Evolutionary conservation across 2,113 vertebrate species (phyloP).

Genomic region (Nannobrachium achirus): DNA sequence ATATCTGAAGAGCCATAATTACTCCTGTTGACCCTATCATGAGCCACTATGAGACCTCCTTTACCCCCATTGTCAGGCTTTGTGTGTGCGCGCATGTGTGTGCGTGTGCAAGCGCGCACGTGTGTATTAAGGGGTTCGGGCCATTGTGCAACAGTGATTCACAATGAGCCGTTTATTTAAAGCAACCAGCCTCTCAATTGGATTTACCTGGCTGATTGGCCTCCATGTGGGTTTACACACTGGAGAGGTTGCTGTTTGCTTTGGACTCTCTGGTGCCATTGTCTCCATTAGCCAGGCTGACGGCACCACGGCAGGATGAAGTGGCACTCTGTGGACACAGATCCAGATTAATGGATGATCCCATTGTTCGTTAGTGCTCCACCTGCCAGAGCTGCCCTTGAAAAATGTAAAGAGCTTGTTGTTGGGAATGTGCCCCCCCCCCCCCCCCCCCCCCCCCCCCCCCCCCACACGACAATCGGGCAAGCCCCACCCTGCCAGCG

Average conservation of each 20-base stretch:
- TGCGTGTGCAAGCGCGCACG: background rate
- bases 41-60: background rate
- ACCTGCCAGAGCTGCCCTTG: constrained; percentile 57
- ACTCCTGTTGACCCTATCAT: background rate
- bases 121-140: too few relatives aligned
- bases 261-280: constrained; percentile 63
- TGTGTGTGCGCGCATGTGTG: background rate
- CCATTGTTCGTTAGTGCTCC: constrained; percentile 71
- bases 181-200: constrained; percentile 16
- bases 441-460: too few relatives aligned
- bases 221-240: constrained; percentile 29
- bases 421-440: constrained; percentile 19
- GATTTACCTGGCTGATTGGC: constrained; percentile 32
- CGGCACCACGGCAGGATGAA: constrained; percentile 50
- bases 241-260: constrained; percentile 44
- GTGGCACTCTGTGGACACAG: constrained; percentile 55
- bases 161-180: constrained; percentile 34
- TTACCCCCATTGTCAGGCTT: background rate
- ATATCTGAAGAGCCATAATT: background rate
- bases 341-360: constrained; percentile 69
- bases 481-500: too few relatives aligned
- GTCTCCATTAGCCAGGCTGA: constrained; percentile 62
- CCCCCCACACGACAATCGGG: too few relatives aligned
- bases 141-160: constrained; percentile 24
- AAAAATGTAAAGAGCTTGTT: constrained; percentile 68